phyloP scores from a whole-genome alignment of 2,888 invertebrate species.

The Fragum sueziense region DNA sequence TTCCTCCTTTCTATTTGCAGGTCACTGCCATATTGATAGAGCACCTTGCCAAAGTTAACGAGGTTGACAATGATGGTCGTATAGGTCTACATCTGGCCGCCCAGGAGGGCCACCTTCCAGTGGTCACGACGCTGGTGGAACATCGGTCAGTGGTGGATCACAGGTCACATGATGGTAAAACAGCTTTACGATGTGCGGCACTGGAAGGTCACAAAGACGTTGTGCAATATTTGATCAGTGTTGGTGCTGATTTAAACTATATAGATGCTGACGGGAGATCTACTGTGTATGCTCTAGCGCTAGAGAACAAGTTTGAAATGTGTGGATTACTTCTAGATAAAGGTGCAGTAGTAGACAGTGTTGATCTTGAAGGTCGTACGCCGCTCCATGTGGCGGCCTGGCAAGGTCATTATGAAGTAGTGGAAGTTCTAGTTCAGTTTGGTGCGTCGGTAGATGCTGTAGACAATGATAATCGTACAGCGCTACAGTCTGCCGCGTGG shows the following conservation, averaged over 20 bases:
- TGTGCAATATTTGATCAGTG: slow-evolving; percentile 82
- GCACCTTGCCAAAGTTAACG: slow-evolving; percentile 82
- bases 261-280: slow-evolving; percentile 96
- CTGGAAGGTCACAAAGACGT: slow-evolving; percentile 89
- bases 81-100: slow-evolving; percentile 88
- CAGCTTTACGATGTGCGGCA: slow-evolving; percentile 87
- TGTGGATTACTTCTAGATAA: slow-evolving; percentile 84
- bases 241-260: slow-evolving; percentile 90
- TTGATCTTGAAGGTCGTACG: slow-evolving; percentile 93
- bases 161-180: slow-evolving; percentile 89
- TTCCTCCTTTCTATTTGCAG: slow-evolving; percentile 84
- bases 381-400: slow-evolving; percentile 91
- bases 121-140: slow-evolving; percentile 72
- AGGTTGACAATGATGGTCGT: slow-evolving; percentile 83
- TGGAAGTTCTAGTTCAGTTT: slow-evolving; percentile 91
- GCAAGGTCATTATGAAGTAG: slow-evolving; percentile 97
- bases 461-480: slow-evolving; percentile 87
- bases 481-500: slow-evolving; percentile 97
- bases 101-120: slow-evolving; percentile 84
- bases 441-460: slow-evolving; percentile 90
- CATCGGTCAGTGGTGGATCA: slow-evolving; percentile 82
- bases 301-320: slow-evolving; percentile 80
- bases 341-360: slow-evolving; percentile 90
- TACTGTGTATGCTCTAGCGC: slow-evolving; percentile 94
- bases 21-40: slow-evolving; percentile 83